These are phyloP conservation scores for Leptopilina boulardi DNA, from an alignment of 1,140 invertebrate species.

Conservation along the genomic window DNA sequence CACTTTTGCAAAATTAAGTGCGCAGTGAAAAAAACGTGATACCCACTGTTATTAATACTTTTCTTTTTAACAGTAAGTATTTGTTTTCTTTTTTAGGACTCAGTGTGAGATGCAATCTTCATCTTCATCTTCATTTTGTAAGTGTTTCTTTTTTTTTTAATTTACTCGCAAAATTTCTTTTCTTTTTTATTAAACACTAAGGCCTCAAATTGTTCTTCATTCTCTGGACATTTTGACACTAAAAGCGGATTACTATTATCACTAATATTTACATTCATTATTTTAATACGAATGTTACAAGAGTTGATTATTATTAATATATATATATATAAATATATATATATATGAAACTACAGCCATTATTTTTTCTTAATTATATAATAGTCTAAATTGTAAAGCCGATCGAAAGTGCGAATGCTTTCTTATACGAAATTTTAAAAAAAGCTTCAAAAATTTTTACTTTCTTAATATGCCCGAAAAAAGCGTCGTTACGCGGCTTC, in stretches of 20 bases:
- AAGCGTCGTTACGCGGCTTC: background rate
- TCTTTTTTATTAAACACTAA: constrained; percentile 7
- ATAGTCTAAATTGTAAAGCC: constrained; percentile 54
- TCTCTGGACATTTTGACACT: constrained; percentile 41
- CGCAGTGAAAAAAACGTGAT: constrained; percentile 51
- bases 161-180: constrained; percentile 42
- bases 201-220: constrained; percentile 37
- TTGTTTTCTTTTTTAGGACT: constrained; percentile 21
- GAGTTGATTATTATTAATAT: too few species aligned
- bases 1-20: constrained; percentile 56
- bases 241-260: constrained; percentile 52
- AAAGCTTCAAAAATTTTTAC: background rate
- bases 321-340: too few species aligned
- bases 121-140: constrained; percentile 45
- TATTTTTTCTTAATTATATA: constrained; percentile 55
- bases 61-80: constrained; percentile 46
- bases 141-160: constrained; percentile 32
- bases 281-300: constrained; percentile 60
- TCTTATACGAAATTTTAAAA: too few species aligned
- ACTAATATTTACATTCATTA: constrained; percentile 69
- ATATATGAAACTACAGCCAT: constrained; percentile 61
- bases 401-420: too few species aligned
- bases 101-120: constrained; percentile 46
- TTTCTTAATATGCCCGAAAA: background rate
- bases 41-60: constrained; percentile 46